phyloP scores from a whole-genome alignment of 2,888 invertebrate genomes.

The Netelia melanura region DNA sequence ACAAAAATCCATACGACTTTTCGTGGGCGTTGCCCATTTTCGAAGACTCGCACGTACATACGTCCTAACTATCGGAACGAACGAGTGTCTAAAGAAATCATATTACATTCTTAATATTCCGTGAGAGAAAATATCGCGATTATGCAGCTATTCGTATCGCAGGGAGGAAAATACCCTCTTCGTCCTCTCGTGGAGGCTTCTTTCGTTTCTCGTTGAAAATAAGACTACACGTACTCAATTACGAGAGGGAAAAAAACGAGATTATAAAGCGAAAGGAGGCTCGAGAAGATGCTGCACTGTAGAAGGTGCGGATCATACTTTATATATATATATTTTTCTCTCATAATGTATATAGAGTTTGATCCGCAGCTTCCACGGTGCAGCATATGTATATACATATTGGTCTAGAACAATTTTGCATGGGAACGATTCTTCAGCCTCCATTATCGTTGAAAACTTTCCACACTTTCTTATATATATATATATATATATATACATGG shows the following conservation, averaged over 20 bases:
- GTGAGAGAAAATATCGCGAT: too few species aligned
- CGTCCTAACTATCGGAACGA: not conserved
- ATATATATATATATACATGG: not conserved
- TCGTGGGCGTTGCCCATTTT: constrained; percentile 55
- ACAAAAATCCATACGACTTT: constrained; percentile 63
- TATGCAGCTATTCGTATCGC: too few species aligned
- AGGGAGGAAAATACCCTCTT: too few species aligned
- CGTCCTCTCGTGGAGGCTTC: constrained; percentile 9
- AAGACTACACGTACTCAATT: constrained; percentile 71
- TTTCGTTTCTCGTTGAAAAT: constrained; percentile 58
- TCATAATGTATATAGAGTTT: not conserved
- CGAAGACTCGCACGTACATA: not conserved
- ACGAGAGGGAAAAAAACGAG: constrained; percentile 40
- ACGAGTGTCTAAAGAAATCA: not conserved
- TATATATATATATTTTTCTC: constrained; percentile 17
- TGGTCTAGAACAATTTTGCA: constrained; percentile 39
- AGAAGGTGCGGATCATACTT: not conserved
- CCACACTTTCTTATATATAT: constrained; percentile 7
- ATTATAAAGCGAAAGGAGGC: constrained; percentile 2
- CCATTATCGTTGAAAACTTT: constrained; percentile 6
- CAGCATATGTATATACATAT: not conserved
- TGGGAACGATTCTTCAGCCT: constrained; percentile 8
- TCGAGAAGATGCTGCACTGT: not conserved
- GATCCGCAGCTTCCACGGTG: too few species aligned
- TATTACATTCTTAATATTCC: too few species aligned